Base-by-base conservation (phyloP, 2,888 invertebrate species). In the Dioctria linearis region DNA sequence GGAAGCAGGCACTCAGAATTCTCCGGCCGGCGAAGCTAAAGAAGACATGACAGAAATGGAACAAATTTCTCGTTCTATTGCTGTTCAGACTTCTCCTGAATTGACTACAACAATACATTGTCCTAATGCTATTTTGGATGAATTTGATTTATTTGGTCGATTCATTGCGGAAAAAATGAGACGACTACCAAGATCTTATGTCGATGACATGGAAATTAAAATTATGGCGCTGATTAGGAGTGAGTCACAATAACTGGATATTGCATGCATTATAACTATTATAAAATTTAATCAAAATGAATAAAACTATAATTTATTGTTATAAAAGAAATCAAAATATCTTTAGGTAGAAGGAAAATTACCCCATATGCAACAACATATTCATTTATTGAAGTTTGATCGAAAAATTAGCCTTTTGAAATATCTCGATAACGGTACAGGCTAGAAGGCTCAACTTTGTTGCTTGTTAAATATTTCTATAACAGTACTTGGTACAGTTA, bases 161-260 rank as follows among this genome's bases (percentile, higher is more conserved):
- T 76, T 80, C 57, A 57, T 80, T 9, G 80, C 80, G 5, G 76
- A 80, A 75, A 80, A 80, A 39, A 51, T 80, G 6, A 43, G 80
- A 8, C 57, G 59, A 40, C 57, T 76, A 4, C 75, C 80, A 54
- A 76, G 43, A 57, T 76, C 76, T 57, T 46, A 43, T 37, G 13
- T 65, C 6, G 66, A 54, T 67, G 67, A 80, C 8, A 8, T 80
- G 4, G 76, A 80, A 49, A 80, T 80, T 13, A 80, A 67, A 76
- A 80, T 80, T 5, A 11, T 80, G 57, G 57, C 65, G 42, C 42
- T 75, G 13, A 25, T 75, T 9, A 69, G 69, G 51, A 51, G 25
- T 37, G 51, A 49, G 11, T 25, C 25, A 25, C 25, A 25, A 25
- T 25, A 25, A 25, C 25, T 25, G 25, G 25, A 25, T 25, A 25